These are phyloP conservation scores for Bubo bubo DNA, from an alignment of 2,113 vertebrate genomes.

Conservation along the genomic window DNA sequence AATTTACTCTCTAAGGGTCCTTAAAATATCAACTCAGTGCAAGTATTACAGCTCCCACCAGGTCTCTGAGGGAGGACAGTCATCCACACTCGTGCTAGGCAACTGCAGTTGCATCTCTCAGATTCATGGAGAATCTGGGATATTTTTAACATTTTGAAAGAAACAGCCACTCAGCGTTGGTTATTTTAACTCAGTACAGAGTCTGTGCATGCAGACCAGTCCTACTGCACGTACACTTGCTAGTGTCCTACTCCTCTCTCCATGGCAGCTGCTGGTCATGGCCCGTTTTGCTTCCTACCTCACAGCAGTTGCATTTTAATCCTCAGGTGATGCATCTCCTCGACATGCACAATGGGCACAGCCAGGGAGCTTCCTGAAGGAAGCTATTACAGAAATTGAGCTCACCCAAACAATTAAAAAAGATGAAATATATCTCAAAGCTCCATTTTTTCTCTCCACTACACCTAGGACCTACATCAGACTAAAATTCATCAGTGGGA, in stretches of 20 bases:
- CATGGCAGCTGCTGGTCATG: not conserved
- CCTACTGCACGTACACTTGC: not conserved
- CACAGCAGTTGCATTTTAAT: not conserved
- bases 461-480: not conserved
- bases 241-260: not conserved
- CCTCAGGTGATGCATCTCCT: not conserved
- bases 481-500: not conserved
- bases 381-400: not conserved
- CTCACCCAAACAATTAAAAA: not conserved
- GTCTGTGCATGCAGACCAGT: not conserved
- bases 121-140: not conserved
- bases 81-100: conserved; percentile 23
- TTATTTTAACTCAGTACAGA: not conserved
- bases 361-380: not conserved
- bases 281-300: not conserved
- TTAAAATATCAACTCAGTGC: not conserved
- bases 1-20: not conserved
- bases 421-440: not conserved
- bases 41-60: not conserved
- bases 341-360: not conserved
- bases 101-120: not conserved
- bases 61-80: conserved; percentile 32
- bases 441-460: not conserved
- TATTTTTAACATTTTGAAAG: conserved; percentile 51
- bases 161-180: not conserved